Evolutionary conservation across 2,113 vertebrate species (phyloP), one percentile per base, ranked within the genome.

Genomic region (Uria aalge): DNA sequence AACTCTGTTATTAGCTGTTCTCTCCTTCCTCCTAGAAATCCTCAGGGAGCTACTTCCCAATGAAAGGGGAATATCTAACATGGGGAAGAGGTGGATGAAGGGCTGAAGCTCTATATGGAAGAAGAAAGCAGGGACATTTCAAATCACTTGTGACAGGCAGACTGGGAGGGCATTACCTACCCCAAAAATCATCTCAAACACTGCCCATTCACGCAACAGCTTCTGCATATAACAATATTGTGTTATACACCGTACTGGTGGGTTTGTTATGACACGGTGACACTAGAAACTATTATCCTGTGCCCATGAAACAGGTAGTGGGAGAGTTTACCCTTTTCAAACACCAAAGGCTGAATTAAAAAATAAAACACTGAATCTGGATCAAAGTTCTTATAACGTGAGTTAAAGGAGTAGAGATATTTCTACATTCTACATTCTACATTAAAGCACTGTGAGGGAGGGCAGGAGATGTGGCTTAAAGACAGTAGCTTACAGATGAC

Each of bases 1-100:
- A 95, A 94, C 6, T 18, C 77, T 66, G 88, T 87, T 97, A 92
- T 79, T 87, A 95, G 53, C 66, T 81, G 73, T 86, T 76, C 89
- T 45, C 62, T 95, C 79, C 52, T 72, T 76, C 62, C 76, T 68
- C 52, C 69, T 72, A 82, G 76, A 85, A 91, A 75, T n/a, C 53
- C 41, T 85, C 89, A 75, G 2, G 4, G 71, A 80, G 34, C 17
- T 71, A 59, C 40, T 81, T 84, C 50, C 48, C 77, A 72, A 1
- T 41, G 68, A 85, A 36, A 69, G 62, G 8, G 15, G 19, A 36
- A 77, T 78, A 72, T 64, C 43, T 78, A 87, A 76, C 32, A 40
- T 5, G 12, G 8, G 13, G 40, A 72, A 74, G 43, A 45, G 9
- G 27, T 36, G 21, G 38, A 26, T 59, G 50, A 72, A 78, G 56